A percentile compares a stretch with the other conserved stretches of the same genome.
phyloP scores from a whole-genome alignment of 2,888 invertebrate species.

The Leistus spinibarbis region DNA sequence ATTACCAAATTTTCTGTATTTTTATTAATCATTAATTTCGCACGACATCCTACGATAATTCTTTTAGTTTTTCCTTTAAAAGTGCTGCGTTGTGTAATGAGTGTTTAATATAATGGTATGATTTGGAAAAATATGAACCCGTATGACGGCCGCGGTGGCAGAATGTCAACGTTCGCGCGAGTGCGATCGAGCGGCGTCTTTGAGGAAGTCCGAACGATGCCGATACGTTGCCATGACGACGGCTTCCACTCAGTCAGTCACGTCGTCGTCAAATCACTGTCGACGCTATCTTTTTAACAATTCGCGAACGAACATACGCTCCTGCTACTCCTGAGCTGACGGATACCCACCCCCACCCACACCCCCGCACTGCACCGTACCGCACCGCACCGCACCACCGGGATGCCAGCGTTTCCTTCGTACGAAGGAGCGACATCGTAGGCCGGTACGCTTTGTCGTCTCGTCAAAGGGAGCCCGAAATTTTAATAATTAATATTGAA shows the following conservation, averaged over 20 bases:
- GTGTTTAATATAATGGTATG: slow-evolving; percentile 37
- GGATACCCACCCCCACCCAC: no score
- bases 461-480: neutral
- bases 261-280: slow-evolving; percentile 6
- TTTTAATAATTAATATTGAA: neutral
- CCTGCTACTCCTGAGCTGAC: neutral
- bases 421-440: neutral
- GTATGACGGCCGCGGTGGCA: slow-evolving; percentile 7
- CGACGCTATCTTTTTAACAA: slow-evolving; percentile 11
- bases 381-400: neutral
- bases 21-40: no score
- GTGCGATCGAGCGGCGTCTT: slow-evolving; percentile 43
- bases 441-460: neutral
- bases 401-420: neutral
- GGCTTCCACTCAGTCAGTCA: slow-evolving; percentile 45
- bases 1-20: no score
- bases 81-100: slow-evolving; percentile 31
- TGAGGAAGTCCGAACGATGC: slow-evolving; percentile 46
- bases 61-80: no score
- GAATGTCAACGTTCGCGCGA: neutral
- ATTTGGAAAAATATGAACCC: slow-evolving; percentile 36
- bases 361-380: neutral
- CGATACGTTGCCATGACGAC: slow-evolving; percentile 45
- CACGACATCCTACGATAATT: no score
- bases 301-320: neutral